Conservation (phyloP, 2,888 invertebrate genomes). For the Plebejus anna region DNA sequence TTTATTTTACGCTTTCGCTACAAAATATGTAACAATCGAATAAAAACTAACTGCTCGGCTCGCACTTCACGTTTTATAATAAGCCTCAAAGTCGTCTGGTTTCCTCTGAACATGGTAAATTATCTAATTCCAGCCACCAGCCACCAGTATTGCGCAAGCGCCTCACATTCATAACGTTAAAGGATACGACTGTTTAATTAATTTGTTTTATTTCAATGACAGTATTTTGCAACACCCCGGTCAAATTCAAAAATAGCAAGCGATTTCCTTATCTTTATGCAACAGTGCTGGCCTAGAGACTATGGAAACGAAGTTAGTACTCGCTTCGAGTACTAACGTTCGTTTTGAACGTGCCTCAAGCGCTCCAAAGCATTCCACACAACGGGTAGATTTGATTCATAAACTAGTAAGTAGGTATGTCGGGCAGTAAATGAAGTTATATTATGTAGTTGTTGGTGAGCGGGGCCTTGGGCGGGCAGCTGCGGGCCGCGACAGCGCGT, state of each 20-base stretch:
- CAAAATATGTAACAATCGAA: no score
- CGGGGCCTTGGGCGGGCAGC: constrained; percentile 3
- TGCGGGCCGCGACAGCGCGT: background rate
- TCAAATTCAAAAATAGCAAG: background rate
- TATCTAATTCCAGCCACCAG: background rate
- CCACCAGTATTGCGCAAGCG: background rate
- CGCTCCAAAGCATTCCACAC: background rate
- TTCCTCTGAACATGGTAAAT: background rate
- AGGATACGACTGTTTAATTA: constrained; percentile 18
- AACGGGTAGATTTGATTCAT: background rate
- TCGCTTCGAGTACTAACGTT: no score
- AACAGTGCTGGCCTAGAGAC: background rate
- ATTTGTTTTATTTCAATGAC: constrained; percentile 3
- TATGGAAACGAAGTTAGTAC: no score
- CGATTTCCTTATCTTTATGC: background rate
- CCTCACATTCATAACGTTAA: background rate
- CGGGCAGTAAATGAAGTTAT: background rate
- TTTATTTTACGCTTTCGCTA: background rate
- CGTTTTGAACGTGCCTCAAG: background rate
- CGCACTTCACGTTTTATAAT: background rate
- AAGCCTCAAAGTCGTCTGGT: background rate
- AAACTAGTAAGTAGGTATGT: background rate
- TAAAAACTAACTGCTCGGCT: no score
- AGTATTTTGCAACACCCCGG: background rate
- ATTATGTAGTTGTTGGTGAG: background rate